Evolutionary conservation across 2,888 invertebrate species (phyloP).

Genomic region (Balanococcus diminutus): DNA sequence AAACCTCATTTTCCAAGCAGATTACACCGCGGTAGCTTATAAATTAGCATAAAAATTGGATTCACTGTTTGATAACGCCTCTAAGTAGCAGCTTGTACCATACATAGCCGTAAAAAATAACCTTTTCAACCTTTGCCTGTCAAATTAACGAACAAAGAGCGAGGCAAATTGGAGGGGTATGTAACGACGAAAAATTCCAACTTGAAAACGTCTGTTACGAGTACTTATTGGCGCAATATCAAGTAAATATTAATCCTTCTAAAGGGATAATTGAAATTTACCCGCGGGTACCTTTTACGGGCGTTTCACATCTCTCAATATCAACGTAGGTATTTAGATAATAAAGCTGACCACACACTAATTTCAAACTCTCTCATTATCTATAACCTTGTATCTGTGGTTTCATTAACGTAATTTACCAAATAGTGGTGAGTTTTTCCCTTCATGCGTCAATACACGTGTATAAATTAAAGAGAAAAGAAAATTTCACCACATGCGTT

Average conservation of each 20-base stretch:
- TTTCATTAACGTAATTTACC: not conserved
- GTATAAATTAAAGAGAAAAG: no score
- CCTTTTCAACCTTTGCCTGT: not conserved
- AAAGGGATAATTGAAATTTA: not conserved
- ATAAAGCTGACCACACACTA: not conserved
- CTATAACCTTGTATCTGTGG: not conserved
- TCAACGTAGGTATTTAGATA: not conserved
- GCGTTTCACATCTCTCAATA: not conserved
- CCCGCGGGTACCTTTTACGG: not conserved
- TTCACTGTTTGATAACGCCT: not conserved
- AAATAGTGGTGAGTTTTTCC: not conserved
- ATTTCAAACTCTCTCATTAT: not conserved
- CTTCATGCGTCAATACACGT: no score
- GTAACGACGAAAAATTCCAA: not conserved
- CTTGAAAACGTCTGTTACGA: not conserved
- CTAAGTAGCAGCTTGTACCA: not conserved
- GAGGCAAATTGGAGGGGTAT: not conserved
- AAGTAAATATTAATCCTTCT: not conserved
- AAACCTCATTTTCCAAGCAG: not conserved
- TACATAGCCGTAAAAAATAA: not conserved
- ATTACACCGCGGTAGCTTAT: not conserved
- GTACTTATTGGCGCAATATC: not conserved
- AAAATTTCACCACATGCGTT: no score
- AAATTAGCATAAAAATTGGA: constrained; percentile 27
- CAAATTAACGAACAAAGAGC: not conserved